Evolutionary conservation across 2,888 invertebrate species (phyloP).

Genomic region (Scaptomyza caliginosa): DNA sequence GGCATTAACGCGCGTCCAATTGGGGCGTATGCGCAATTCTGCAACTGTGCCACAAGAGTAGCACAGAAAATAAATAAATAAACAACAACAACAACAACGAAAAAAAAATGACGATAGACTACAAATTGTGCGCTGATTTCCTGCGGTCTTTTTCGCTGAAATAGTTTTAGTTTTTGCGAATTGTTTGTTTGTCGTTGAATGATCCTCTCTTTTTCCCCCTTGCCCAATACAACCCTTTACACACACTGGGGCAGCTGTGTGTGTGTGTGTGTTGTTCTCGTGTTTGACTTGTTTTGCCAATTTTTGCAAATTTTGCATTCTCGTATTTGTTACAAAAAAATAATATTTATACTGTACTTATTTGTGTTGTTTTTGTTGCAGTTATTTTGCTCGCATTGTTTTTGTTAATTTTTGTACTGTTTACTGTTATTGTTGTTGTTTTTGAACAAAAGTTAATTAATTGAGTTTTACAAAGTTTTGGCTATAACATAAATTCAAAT

Average conservation of each 20-base stretch:
- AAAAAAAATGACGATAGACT: constrained; percentile 5
- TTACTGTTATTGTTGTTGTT: constrained; percentile 23
- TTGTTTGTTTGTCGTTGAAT: constrained; percentile 38
- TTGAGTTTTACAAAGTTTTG: constrained; percentile 77
- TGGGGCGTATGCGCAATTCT: constrained; percentile 52
- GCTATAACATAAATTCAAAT: constrained; percentile 77
- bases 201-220: background rate
- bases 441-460: constrained; percentile 78
- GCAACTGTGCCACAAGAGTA: constrained; percentile 9
- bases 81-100: constrained; percentile 8
- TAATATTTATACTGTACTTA: constrained; percentile 63
- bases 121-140: constrained; percentile 65
- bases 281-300: constrained; percentile 44
- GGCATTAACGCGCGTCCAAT: constrained; percentile 59
- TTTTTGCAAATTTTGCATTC: constrained; percentile 41
- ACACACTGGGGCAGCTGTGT: background rate
- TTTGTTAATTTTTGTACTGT: constrained; percentile 48
- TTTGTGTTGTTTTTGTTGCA: constrained; percentile 47
- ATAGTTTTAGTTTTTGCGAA: constrained; percentile 59
- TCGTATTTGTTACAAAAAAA: constrained; percentile 52
- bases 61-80: constrained; percentile 1
- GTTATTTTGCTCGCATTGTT: constrained; percentile 12
- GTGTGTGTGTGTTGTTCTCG: constrained; percentile 16
- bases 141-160: constrained; percentile 58
- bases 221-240: background rate